Conservation (phyloP, 2,113 vertebrate species). For the Etheostoma spectabile region DNA sequence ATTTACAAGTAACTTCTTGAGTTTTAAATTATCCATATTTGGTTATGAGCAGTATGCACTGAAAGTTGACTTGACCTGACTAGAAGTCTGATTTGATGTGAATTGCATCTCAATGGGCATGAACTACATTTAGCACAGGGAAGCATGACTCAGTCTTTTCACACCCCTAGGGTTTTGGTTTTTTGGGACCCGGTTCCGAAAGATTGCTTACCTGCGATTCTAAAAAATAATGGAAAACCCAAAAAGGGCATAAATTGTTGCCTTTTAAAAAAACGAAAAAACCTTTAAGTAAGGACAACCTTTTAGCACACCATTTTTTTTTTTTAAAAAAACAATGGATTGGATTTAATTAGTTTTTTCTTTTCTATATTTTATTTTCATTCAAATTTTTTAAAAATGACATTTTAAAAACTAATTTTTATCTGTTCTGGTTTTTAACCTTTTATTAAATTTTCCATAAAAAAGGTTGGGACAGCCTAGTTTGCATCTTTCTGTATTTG, state of each 20-base stretch:
- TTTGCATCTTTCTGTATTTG: neutral
- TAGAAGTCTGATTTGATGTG: conserved; percentile 5
- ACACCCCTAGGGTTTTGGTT: neutral
- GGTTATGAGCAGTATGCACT: neutral
- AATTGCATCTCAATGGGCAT: neutral
- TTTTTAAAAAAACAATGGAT: neutral
- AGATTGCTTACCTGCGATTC: neutral
- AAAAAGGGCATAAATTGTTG: neutral
- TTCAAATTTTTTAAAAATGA: neutral
- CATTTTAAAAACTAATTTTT: neutral
- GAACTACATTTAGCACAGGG: neutral
- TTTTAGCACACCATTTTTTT: neutral
- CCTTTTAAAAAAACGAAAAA: neutral
- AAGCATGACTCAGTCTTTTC: conserved; percentile 1
- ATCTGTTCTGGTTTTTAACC: neutral
- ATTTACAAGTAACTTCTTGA: neutral
- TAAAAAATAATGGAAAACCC: neutral
- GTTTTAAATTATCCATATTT: neutral
- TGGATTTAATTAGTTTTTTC: neutral
- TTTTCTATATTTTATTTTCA: neutral
- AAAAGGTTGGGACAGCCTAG: neutral
- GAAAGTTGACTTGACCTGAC: neutral
- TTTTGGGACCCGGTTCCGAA: neutral
- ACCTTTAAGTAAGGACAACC: neutral
- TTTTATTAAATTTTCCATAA: neutral